Evolutionary conservation across 2,888 invertebrate genomes (phyloP).

Genomic region (Volucella inflata): DNA sequence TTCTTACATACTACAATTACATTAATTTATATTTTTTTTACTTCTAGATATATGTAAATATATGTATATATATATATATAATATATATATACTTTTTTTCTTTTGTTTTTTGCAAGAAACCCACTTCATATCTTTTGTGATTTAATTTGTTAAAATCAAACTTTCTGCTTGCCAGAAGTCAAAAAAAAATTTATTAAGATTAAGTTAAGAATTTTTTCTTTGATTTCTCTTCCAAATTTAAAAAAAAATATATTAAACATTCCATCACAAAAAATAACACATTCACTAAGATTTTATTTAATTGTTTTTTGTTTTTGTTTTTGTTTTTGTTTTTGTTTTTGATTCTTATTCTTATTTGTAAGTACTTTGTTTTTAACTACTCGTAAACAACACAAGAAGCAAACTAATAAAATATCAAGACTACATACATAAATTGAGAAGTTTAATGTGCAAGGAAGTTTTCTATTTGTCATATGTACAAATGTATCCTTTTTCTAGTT

Average conservation of each 20-base stretch:
- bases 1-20: constrained; percentile 70
- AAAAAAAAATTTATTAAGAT: constrained; percentile 37
- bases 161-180: constrained; percentile 68
- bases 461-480: neutral
- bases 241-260: constrained; percentile 54
- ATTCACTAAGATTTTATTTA: constrained; percentile 33
- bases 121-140: constrained; percentile 28
- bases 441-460: constrained; percentile 6
- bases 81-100: constrained; percentile 15
- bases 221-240: constrained; percentile 31
- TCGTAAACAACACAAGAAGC: constrained; percentile 62
- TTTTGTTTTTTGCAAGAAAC: constrained; percentile 30
- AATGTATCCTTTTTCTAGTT: neutral
- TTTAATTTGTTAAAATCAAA: constrained; percentile 38
- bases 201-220: constrained; percentile 37
- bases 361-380: constrained; percentile 15
- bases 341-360: constrained; percentile 22
- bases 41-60: constrained; percentile 15
- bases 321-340: constrained; percentile 29
- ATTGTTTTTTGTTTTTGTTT: constrained; percentile 16
- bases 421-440: constrained; percentile 40
- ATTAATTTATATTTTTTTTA: constrained; percentile 55
- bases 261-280: constrained; percentile 63
- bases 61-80: constrained; percentile 24
- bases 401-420: constrained; percentile 8